phyloP scores from a whole-genome alignment of 2,888 invertebrate species.

The Drosophila meridiana region DNA sequence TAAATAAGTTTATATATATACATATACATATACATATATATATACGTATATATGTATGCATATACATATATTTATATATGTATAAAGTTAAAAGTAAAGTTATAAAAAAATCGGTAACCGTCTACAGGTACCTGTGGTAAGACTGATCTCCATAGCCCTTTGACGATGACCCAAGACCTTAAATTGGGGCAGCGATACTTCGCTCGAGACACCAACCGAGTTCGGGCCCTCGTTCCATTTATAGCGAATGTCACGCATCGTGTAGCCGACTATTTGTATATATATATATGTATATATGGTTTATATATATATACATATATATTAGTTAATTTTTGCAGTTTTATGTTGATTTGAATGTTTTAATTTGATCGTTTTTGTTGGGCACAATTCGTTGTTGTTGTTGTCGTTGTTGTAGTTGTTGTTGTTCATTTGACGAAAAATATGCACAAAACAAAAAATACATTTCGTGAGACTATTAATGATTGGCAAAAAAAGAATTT shows the following conservation, averaged over 20 bases:
- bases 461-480: conserved; percentile 85
- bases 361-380: conserved; percentile 11
- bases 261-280: conserved; percentile 93
- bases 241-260: conserved; percentile 98
- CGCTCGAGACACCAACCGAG: conserved; percentile 97
- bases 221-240: conserved; percentile 98
- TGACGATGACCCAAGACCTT: conserved; percentile 98
- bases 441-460: conserved; percentile 84
- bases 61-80: conserved; percentile 30
- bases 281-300: conserved; percentile 31
- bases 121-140: conserved; percentile 95
- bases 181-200: conserved; percentile 98
- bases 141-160: conserved; percentile 97
- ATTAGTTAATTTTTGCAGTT: conserved; percentile 37
- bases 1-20: conserved; percentile 25
- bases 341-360: conserved; percentile 39
- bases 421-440: conserved; percentile 78
- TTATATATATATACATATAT: conserved; percentile 38
- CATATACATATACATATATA: conserved; percentile 12
- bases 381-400: conserved; percentile 59
- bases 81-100: conserved; percentile 69
- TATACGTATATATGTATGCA: conserved; percentile 22
- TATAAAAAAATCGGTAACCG: conserved; percentile 85
- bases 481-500: conserved; percentile 58
- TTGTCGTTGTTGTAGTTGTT: conserved; percentile 63